These are phyloP conservation scores for Gymnarchus niloticus DNA, from an alignment of 2,113 vertebrate species.

Conservation along the genomic window DNA sequence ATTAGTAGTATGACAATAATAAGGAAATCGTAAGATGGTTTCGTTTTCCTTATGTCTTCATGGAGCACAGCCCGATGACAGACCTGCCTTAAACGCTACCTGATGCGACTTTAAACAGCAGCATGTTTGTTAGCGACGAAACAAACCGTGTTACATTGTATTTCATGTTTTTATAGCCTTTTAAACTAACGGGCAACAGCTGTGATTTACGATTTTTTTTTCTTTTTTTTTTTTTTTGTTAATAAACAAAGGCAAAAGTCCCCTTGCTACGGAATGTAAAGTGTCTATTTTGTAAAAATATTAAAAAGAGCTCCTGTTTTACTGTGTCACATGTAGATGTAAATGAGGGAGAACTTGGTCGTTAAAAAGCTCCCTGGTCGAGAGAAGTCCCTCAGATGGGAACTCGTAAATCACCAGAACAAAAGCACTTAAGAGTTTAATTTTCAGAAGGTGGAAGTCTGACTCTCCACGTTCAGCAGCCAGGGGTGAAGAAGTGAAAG, in stretches of 20 bases:
- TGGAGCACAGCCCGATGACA: not conserved
- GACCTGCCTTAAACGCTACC: not conserved
- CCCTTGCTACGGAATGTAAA: not conserved
- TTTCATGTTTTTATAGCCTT: not conserved
- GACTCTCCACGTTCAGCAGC: not conserved
- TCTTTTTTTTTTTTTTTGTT: not conserved
- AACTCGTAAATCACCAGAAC: conserved; percentile 7
- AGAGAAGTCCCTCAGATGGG: not conserved
- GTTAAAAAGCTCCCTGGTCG: conserved; percentile 5
- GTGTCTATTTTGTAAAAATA: not conserved
- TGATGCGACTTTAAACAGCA: conserved; percentile 10
- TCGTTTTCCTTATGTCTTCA: too few species aligned
- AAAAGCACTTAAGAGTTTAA: conserved; percentile 21
- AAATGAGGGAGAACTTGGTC: not conserved
- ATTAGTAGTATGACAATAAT: too few species aligned
- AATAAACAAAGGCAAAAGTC: not conserved
- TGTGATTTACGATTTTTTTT: conserved; percentile 5
- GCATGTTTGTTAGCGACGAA: not conserved
- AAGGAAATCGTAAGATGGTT: too few species aligned
- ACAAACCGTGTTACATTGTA: not conserved
- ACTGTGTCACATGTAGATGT: not conserved
- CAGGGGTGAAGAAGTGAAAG: not conserved
- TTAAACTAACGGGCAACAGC: not conserved
- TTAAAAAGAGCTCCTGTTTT: not conserved
- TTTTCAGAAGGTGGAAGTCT: conserved; percentile 17